phyloP scores from a whole-genome alignment of 2,113 vertebrate species.

The Oophaga pumilio region DNA sequence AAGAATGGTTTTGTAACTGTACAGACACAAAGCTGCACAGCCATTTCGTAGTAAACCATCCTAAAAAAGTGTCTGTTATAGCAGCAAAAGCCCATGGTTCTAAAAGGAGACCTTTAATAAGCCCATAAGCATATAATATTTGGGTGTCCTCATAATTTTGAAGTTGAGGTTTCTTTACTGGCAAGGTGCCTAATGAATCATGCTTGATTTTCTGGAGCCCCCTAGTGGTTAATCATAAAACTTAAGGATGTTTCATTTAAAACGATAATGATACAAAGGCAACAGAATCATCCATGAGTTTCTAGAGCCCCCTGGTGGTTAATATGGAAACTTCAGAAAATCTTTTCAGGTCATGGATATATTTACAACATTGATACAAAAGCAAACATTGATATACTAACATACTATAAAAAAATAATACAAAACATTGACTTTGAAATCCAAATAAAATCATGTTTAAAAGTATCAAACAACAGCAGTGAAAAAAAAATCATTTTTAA shows the following conservation, averaged over 20 bases:
- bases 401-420: neutral
- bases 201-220: constrained; percentile 18
- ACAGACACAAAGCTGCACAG: neutral
- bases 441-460: neutral
- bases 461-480: too few species aligned
- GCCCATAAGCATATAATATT: neutral
- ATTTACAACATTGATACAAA: neutral
- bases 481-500: too few species aligned
- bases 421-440: neutral
- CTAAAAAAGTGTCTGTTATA: neutral
- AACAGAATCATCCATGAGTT: neutral
- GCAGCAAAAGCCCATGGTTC: neutral
- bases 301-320: too few species aligned
- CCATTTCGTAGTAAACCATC: neutral
- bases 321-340: too few species aligned
- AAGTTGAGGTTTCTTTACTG: neutral
- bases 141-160: neutral
- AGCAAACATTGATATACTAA: neutral
- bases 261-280: neutral
- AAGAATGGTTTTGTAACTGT: neutral
- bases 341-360: too few species aligned
- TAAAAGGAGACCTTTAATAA: neutral
- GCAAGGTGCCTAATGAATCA: neutral
- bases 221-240: constrained; percentile 32
- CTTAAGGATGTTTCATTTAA: neutral